Base-by-base conservation (phyloP, 2,113 vertebrate species). In the Brachyhypopomus gauderio region DNA sequence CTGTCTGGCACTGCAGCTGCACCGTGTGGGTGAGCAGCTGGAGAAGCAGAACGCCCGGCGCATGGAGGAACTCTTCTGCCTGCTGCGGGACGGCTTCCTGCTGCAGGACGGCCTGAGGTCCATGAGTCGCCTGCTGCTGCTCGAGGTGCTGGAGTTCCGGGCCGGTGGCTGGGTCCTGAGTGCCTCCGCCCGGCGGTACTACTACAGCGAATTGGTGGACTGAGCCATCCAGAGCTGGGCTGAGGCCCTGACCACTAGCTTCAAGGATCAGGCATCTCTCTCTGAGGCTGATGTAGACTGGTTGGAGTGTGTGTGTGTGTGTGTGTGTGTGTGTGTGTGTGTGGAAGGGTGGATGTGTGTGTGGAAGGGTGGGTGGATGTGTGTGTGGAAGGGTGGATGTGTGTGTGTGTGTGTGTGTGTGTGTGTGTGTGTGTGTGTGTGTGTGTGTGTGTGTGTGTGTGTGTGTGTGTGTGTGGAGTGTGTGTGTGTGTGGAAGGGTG, bases 141-240 rank as follows among this genome's bases (percentile, higher is more conserved):
- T 99, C 83, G 97, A 99, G 94, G 95, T 98, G 87, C 96, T 99
- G 0, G 98, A 99, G 91, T 98, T 96, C 84, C 93, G 97, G 5
- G 97, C 98, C 0, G 96, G 97, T 0, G 95, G 96, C 76, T 99
- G 98, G 98, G 86, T 90, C 85, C 96, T 97, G 86, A 98, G 95
- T 0, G 92, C 92, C 0, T 96, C 95, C 0, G 97, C 97, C 38
- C 96, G 98, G 85, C 95, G 95, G 64, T 99, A 99, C 67, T 99
- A 99, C 89, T 99, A 99, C 88, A 99, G 98, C 0, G 97, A 98
- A 88, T 91, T 98, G 48, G 87, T 90, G 0, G 96, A 97, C 80
- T 98, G 92, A 91, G 62, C 7, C 22, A 3, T 5, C 11, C 23
- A 34, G 67, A 62, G 16, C 11, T 0, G 9, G 25, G 25, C 12